Conservation (phyloP, 2,888 invertebrate species). For the Philereme vetulata region DNA sequence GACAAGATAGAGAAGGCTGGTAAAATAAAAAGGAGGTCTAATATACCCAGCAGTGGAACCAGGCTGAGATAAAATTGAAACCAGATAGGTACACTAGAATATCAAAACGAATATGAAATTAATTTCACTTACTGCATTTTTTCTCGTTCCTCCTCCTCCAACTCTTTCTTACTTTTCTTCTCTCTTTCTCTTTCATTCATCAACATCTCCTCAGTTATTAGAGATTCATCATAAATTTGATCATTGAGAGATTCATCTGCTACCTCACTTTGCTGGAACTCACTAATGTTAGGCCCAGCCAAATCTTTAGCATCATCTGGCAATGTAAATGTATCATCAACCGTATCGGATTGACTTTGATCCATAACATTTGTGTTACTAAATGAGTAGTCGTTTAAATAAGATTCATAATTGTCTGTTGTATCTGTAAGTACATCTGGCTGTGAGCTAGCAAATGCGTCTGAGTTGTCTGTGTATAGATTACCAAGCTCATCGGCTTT, state of each 20-base stretch:
- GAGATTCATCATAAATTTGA: slow-evolving; percentile 55
- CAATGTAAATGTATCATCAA: slow-evolving; percentile 49
- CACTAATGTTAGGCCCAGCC: slow-evolving; percentile 55
- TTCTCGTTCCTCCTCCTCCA: slow-evolving; percentile 97
- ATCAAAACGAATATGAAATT: not conserved
- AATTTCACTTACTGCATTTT: slow-evolving; percentile 94
- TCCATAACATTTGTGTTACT: slow-evolving; percentile 57
- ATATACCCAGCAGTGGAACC: too few relatives aligned
- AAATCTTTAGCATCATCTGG: slow-evolving; percentile 50
- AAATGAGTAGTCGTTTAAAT: slow-evolving; percentile 71
- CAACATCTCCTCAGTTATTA: slow-evolving; percentile 69
- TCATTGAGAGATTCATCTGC: slow-evolving; percentile 33
- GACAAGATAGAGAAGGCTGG: too few relatives aligned
- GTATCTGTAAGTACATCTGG: slow-evolving; percentile 60
- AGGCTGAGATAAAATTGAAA: too few relatives aligned
- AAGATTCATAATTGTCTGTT: slow-evolving; percentile 69
- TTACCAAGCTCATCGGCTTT: slow-evolving; percentile 74
- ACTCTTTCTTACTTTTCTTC: slow-evolving; percentile 90
- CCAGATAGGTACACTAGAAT: not conserved
- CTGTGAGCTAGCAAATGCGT: slow-evolving; percentile 61
- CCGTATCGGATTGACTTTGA: slow-evolving; percentile 45
- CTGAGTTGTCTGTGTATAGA: slow-evolving; percentile 69
- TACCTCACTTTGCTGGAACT: slow-evolving; percentile 63
- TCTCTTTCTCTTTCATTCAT: slow-evolving; percentile 86
- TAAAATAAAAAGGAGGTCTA: too few relatives aligned